These are phyloP conservation scores for Noctuana brunneofusca DNA, from an alignment of 2,888 invertebrate genomes.

Conservation along the genomic window DNA sequence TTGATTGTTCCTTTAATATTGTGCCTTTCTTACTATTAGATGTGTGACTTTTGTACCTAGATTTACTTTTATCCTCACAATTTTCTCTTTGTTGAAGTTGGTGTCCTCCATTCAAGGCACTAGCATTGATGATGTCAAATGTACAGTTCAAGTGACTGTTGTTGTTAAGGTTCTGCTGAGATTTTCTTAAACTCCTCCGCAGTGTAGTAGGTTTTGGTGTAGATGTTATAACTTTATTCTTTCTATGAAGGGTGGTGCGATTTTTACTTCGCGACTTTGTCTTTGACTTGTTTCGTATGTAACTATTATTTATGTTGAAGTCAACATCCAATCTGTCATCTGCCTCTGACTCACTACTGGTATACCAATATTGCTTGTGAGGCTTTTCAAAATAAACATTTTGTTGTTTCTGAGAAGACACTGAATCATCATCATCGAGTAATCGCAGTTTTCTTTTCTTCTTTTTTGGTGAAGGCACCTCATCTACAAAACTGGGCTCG, in stretches of 20 bases:
- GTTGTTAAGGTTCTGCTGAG: conserved; percentile 53
- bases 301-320: conserved; percentile 67
- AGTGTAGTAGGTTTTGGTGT: conserved; percentile 61
- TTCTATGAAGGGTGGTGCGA: conserved; percentile 54
- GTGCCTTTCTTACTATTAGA: conserved; percentile 21
- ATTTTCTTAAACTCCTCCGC: conserved; percentile 65
- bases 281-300: conserved; percentile 56
- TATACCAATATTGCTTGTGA: conserved; percentile 48
- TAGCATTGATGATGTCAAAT: conserved; percentile 54
- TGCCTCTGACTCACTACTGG: conserved; percentile 58
- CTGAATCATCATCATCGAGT: conserved; percentile 63
- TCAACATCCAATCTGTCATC: conserved; percentile 61
- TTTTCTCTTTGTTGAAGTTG: conserved; percentile 11
- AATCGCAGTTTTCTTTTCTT: conserved; percentile 65
- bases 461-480: conserved; percentile 57
- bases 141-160: conserved; percentile 57
- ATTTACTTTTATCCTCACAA: conserved; percentile 20
- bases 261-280: conserved; percentile 53
- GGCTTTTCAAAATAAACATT: conserved; percentile 67
- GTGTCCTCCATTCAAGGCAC: conserved; percentile 48
- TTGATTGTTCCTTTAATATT: conserved; percentile 38
- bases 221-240: conserved; percentile 65
- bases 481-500: conserved; percentile 47
- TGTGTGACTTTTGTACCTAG: conserved; percentile 12
- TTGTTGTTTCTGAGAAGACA: conserved; percentile 55